Evolutionary conservation across 2,113 vertebrate genomes (phyloP).

Genomic region (Sylvilagus bachmani): DNA sequence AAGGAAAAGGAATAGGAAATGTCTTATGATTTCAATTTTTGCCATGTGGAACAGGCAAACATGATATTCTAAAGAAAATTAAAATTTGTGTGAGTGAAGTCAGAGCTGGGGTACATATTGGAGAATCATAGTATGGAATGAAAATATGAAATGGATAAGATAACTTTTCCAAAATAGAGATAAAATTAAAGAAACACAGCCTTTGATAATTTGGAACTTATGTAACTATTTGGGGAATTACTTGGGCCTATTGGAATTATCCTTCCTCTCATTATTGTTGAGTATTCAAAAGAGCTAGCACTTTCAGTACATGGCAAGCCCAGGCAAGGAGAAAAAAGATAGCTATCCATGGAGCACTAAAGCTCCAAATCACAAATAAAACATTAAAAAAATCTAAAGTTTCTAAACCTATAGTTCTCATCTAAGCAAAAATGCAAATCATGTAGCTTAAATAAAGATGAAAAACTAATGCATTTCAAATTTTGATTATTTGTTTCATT

Average conservation of each 20-base stretch:
- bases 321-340: background rate
- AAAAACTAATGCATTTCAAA: background rate
- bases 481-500: background rate
- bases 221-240: background rate
- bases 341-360: background rate
- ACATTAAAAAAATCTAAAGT: background rate
- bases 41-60: background rate
- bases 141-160: background rate
- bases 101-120: background rate
- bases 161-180: background rate
- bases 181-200: background rate
- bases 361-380: background rate
- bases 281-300: background rate
- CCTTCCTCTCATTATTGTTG: background rate
- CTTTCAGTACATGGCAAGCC: background rate
- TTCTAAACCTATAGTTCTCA: background rate
- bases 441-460: background rate
- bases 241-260: background rate
- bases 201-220: constrained; percentile 22
- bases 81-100: background rate
- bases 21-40: background rate
- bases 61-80: background rate
- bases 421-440: background rate
- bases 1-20: background rate
- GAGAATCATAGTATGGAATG: background rate